These are phyloP conservation scores for Acanthurus lineatus DNA, from an alignment of 2,797 vertebrate genomes.

Conservation along the genomic window DNA sequence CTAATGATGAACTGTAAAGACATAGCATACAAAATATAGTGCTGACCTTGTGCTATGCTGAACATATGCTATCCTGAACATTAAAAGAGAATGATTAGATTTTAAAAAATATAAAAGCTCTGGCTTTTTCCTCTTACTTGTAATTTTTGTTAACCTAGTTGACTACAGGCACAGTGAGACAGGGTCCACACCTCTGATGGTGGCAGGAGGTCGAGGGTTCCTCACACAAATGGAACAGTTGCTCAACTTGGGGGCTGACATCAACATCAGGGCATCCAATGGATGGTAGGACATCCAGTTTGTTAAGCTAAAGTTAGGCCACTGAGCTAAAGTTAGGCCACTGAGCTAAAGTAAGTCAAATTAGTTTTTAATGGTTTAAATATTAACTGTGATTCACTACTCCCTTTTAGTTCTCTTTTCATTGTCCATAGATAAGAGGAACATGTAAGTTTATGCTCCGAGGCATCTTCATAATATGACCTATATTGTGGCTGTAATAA, in stretches of 20 bases:
- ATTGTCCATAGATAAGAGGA: neutral
- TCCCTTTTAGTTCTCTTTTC: neutral
- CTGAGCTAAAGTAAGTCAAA: neutral
- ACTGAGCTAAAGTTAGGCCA: neutral
- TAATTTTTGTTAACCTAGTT: slow-evolving; percentile 79
- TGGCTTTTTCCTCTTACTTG: neutral
- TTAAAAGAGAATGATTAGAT: neutral
- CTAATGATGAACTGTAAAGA: neutral
- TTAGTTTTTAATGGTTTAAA: neutral
- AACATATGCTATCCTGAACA: neutral
- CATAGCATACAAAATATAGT: neutral
- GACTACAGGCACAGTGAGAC: slow-evolving; percentile 95
- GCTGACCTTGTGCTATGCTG: neutral
- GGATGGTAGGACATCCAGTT: slow-evolving; percentile 88
- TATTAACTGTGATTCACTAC: neutral
- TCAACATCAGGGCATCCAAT: slow-evolving; percentile 91
- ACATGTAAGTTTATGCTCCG: neutral
- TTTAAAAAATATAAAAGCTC: neutral
- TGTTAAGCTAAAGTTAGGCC: neutral
- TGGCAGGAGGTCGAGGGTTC: slow-evolving; percentile 92
- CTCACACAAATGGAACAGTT: slow-evolving; percentile 91
- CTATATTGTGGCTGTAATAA: neutral
- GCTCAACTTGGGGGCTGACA: slow-evolving; percentile 92
- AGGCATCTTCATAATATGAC: neutral
- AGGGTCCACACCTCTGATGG: slow-evolving; percentile 92